These are phyloP conservation scores for Phaethornis superciliosus DNA, from an alignment of 2,113 vertebrate genomes.

Conservation along the genomic window DNA sequence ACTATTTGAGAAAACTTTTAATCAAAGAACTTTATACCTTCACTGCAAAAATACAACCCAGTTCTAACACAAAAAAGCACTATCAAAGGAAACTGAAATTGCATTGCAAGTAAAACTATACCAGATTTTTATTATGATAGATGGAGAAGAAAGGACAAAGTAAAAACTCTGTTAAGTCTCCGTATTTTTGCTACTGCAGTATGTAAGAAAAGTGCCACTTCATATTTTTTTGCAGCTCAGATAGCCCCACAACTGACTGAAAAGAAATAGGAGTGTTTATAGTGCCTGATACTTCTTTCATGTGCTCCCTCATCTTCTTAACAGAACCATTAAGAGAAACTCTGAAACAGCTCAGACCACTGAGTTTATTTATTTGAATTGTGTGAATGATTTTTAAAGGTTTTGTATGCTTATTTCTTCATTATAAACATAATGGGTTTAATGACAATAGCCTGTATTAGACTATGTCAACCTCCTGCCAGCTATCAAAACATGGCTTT, in stretches of 20 bases:
- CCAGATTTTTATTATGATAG: background rate
- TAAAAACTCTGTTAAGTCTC: background rate
- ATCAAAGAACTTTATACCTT: background rate
- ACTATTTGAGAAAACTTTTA: background rate
- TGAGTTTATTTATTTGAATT: slow-evolving; percentile 41
- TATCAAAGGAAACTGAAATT: background rate
- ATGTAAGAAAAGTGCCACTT: background rate
- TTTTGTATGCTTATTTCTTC: slow-evolving; percentile 50
- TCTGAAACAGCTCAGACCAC: background rate
- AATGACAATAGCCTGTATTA: slow-evolving; percentile 51
- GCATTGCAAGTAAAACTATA: background rate
- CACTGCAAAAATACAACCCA: background rate
- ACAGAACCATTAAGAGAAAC: background rate
- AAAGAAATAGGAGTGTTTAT: background rate
- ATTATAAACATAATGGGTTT: slow-evolving; percentile 27
- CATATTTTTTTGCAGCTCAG: background rate
- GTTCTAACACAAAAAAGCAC: background rate
- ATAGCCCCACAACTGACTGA: background rate
- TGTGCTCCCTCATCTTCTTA: background rate
- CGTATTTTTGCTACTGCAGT: background rate
- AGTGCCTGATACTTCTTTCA: background rate
- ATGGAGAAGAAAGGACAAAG: background rate
- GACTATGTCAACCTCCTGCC: slow-evolving; percentile 50
- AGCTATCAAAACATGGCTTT: slow-evolving; percentile 50
- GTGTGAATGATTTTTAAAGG: slow-evolving; percentile 50